Base-by-base conservation (phyloP, 2,888 invertebrate genomes). In the Hypselothyrea guttata region DNA sequence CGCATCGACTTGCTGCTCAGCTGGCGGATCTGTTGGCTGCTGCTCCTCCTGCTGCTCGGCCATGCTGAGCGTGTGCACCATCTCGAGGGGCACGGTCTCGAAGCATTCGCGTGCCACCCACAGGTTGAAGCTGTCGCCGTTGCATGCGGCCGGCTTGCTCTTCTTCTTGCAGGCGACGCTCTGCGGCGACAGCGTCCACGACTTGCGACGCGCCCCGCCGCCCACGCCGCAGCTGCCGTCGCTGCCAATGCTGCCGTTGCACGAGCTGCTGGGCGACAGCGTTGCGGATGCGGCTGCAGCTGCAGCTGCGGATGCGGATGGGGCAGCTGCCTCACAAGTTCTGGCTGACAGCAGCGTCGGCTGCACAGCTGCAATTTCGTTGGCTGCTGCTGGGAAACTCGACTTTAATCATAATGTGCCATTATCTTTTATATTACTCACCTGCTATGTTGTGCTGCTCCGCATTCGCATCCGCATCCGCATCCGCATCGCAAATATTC, bases 81-180 rank as follows among this genome's bases (percentile, higher is more conserved):
- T 88, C 57, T 90, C 90, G 0, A 87, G 88, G 1, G 90, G 90
- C 56, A 89, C 87, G 3, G 88, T 88, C 63, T 90, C 90, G 54
- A 87, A 90, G 54, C 89, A 89, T 63, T 90, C 90, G 2, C 88
- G 84, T 0, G 90, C 90, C 52, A 90, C 87, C 90, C 90, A 90
- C 42, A 90, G 66, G 59, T 89, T 89, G 22, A 87, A 88, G 9
- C 75, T 84, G 2, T 86, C 83, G 0, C 62, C 68, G 28, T 64
- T 77, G 16, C 70, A 57, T 7, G 53, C 52, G 8, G 92, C 91
- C 2, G 91, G 87, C 81, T 92, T 92, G 22, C 92, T 90, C 90
- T 94, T 94, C 88, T 93, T 94, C 86, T 94, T 94, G 8, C 92
- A 92, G 31, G 93, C 93, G 3, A 74, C 86, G 35, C 77, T 87